These are phyloP conservation scores for Atrina japonica DNA, from an alignment of 2,888 invertebrate species.

Conservation along the genomic window DNA sequence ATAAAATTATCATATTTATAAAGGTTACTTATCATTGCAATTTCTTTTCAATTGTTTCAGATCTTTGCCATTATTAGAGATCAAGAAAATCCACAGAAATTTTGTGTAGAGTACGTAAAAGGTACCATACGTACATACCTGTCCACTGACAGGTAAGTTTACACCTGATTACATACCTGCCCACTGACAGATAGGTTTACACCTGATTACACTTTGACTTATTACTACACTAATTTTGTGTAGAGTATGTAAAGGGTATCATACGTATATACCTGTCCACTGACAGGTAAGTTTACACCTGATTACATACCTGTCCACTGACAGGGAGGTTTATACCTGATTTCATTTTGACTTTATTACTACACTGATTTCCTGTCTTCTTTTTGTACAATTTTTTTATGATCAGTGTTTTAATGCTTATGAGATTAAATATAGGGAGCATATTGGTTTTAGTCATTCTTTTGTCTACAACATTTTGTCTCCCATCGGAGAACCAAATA, in stretches of 20 bases:
- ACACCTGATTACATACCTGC: constrained; percentile 88
- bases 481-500: too few relatives aligned
- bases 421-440: too few relatives aligned
- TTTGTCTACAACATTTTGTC: too few relatives aligned
- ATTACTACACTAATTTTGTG: constrained; percentile 86
- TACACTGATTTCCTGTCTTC: constrained; percentile 92
- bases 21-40: too few relatives aligned
- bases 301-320: constrained; percentile 94
- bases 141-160: constrained; percentile 91
- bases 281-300: constrained; percentile 86
- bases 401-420: too few relatives aligned
- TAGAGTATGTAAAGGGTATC: constrained; percentile 96
- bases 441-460: too few relatives aligned
- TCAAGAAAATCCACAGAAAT: constrained; percentile 94
- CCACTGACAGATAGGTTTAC: constrained; percentile 90
- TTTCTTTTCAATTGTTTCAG: too few relatives aligned
- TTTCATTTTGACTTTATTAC: too few relatives aligned
- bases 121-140: constrained; percentile 93
- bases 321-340: constrained; percentile 84
- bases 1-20: too few relatives aligned
- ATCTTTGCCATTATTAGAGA: constrained; percentile 95
- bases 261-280: constrained; percentile 93
- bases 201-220: too few relatives aligned
- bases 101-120: constrained; percentile 95
- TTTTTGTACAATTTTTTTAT: too few relatives aligned